phyloP scores from a whole-genome alignment of 2,888 invertebrate species.

The Drosophila infuscata region DNA sequence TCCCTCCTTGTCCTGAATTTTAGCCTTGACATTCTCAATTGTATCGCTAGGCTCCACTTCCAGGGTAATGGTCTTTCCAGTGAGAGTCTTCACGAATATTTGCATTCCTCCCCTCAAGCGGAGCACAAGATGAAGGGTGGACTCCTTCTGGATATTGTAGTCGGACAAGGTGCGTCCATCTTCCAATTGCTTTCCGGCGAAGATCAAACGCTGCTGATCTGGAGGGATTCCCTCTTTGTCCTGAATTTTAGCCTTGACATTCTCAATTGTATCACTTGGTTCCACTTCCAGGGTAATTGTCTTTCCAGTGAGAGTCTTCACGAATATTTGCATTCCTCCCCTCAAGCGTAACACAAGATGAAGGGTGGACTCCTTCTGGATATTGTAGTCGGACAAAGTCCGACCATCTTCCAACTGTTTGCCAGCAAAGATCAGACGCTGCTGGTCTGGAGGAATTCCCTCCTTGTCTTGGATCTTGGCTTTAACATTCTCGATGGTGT shows the following conservation, averaged over 20 bases:
- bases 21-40: slow-evolving; percentile 77
- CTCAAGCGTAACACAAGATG: no score
- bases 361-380: slow-evolving; percentile 64
- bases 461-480: slow-evolving; percentile 66
- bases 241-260: slow-evolving; percentile 61
- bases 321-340: slow-evolving; percentile 66
- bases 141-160: slow-evolving; percentile 64
- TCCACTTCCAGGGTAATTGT: slow-evolving; percentile 59
- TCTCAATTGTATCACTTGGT: slow-evolving; percentile 54
- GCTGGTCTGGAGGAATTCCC: slow-evolving; percentile 64
- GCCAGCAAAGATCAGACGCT: slow-evolving; percentile 63
- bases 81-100: slow-evolving; percentile 76
- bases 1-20: slow-evolving; percentile 78
- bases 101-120: slow-evolving; percentile 69
- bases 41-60: slow-evolving; percentile 66
- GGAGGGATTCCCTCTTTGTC: slow-evolving; percentile 64
- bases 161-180: slow-evolving; percentile 58
- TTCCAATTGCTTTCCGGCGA: slow-evolving; percentile 60
- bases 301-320: slow-evolving; percentile 58
- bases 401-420: slow-evolving; percentile 66
- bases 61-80: slow-evolving; percentile 70
- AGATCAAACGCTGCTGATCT: slow-evolving; percentile 63
- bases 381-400: slow-evolving; percentile 58
- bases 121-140: slow-evolving; percentile 57
- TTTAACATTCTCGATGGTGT: slow-evolving; percentile 64